Evolutionary conservation across 2,888 invertebrate genomes (phyloP).

Genomic region (Lamellibrachia columna): DNA sequence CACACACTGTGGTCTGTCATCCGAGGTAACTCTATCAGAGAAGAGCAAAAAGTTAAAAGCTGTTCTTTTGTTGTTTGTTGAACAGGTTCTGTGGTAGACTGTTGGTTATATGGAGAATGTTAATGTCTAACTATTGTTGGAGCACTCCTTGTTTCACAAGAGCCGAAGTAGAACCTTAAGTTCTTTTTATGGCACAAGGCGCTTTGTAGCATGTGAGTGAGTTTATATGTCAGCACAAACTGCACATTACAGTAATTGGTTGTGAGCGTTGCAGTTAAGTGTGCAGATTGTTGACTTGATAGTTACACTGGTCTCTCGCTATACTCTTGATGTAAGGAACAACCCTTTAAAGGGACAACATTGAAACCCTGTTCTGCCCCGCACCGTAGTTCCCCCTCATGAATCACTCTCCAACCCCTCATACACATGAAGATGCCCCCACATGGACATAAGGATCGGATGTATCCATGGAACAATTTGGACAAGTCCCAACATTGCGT

Average conservation of each 20-base stretch:
- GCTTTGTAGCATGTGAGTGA: neutral
- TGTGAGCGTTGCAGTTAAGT: too few species aligned
- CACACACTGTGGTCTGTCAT: too few species aligned
- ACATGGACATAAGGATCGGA: too few species aligned
- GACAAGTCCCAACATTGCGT: too few species aligned
- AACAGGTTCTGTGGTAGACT: neutral
- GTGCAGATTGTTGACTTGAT: neutral
- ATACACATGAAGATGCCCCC: too few species aligned
- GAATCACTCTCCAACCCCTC: too few species aligned
- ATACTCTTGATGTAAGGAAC: neutral
- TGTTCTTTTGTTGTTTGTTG: neutral
- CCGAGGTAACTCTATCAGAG: neutral
- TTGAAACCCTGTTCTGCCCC: neutral
- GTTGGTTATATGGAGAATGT: neutral
- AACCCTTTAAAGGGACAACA: neutral
- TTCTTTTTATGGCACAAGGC: neutral
- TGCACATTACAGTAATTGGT: too few species aligned
- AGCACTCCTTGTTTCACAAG: neutral
- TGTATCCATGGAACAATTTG: too few species aligned
- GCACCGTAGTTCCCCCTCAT: too few species aligned
- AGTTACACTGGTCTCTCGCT: neutral
- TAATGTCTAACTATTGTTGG: neutral
- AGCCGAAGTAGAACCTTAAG: neutral
- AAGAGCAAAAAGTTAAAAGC: neutral
- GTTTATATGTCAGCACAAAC: neutral